These are phyloP conservation scores for Metallyticus violacea DNA, from an alignment of 2,888 invertebrate species.

Conservation along the genomic window DNA sequence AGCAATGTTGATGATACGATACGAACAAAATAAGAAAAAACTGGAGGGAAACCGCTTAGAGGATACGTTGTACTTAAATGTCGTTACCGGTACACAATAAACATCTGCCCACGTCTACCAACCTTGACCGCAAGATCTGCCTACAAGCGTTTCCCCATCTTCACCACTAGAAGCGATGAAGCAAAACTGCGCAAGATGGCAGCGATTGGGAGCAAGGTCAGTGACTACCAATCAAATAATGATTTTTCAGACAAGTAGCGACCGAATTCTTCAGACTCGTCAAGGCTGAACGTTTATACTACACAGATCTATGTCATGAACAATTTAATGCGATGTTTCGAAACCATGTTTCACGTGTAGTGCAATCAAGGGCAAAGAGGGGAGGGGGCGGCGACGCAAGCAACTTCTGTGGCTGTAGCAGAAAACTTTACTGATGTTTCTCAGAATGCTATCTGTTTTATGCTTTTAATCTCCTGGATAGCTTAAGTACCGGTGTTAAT, in stretches of 20 bases:
- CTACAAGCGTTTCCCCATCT: neutral
- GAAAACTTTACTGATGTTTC: too few species aligned
- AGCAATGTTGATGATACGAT: too few species aligned
- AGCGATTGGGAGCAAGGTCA: neutral
- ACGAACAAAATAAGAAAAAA: neutral
- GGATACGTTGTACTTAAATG: too few species aligned
- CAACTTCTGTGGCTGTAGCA: too few species aligned
- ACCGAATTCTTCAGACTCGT: neutral
- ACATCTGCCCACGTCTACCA: too few species aligned
- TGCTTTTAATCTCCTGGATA: too few species aligned
- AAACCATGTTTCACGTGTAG: neutral
- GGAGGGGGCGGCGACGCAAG: too few species aligned
- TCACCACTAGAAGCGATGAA: neutral
- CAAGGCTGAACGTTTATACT: neutral
- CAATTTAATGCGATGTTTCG: neutral
- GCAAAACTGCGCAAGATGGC: neutral
- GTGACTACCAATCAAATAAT: neutral
- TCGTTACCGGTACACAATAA: too few species aligned
- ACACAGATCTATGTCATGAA: neutral
- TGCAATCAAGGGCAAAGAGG: neutral
- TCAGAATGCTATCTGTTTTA: too few species aligned
- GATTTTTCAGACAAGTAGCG: neutral
- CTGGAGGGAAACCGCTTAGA: too few species aligned
- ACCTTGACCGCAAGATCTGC: too few species aligned
- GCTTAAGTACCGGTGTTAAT: too few species aligned